Percentiles rank a stretch among this genome's conserved stretches.
Evolutionary conservation across 2,888 invertebrate species (phyloP).

Genomic region (Stegana nigrithorax): DNA sequence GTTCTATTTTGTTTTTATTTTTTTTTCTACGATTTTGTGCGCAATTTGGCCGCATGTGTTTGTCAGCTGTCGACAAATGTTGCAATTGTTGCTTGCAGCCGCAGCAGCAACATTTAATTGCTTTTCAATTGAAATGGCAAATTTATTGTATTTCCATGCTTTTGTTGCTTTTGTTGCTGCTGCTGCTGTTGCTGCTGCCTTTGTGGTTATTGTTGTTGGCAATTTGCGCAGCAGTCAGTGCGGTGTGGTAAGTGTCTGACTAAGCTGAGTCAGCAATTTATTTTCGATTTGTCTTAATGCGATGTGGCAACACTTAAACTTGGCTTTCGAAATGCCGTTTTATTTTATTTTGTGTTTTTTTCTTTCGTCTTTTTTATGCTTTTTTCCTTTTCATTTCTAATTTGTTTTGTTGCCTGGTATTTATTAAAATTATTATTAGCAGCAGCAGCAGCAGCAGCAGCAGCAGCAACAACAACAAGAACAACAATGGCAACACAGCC

Average conservation of each 20-base stretch:
- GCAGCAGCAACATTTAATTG: constrained; percentile 45
- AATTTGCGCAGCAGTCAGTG: too few species aligned
- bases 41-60: background rate
- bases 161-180: constrained; percentile 29
- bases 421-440: background rate
- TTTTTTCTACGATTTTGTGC: background rate
- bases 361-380: too few species aligned
- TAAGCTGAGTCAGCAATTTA: background rate
- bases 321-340: too few species aligned
- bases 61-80: background rate
- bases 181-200: background rate
- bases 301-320: too few species aligned
- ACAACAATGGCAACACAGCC: constrained; percentile 29
- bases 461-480: constrained; percentile 32
- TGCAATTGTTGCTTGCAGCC: background rate
- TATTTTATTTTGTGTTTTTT: too few species aligned
- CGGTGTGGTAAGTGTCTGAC: too few species aligned
- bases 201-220: too few species aligned
- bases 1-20: background rate
- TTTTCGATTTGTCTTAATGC: background rate
- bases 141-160: background rate
- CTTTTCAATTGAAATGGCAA: constrained; percentile 43
- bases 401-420: too few species aligned
- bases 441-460: background rate
- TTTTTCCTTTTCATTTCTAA: background rate